A percentile compares a stretch with the other conserved stretches of the same genome.
phyloP scores from a whole-genome alignment of 2,113 vertebrate genomes.

The Carollia perspicillata region DNA sequence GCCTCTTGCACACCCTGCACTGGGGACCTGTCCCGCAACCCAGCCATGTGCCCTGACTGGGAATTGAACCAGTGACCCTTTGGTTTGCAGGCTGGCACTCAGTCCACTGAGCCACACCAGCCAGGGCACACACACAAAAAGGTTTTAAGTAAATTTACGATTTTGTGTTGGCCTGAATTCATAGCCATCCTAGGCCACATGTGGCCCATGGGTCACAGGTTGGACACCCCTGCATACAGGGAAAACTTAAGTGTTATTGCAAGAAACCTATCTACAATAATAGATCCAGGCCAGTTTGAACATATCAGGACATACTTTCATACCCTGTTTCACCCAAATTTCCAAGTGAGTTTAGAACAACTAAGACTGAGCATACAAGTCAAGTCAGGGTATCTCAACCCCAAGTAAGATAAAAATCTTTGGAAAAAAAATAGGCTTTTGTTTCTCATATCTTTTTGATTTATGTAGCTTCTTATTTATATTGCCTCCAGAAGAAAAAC shows the following conservation, averaged over 20 bases:
- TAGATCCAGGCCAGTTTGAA: not conserved
- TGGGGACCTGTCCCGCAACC: too few relatives aligned
- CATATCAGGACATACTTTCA: not conserved
- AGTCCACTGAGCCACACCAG: too few relatives aligned
- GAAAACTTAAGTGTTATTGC: not conserved
- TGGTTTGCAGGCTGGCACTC: too few relatives aligned
- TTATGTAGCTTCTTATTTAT: constrained; percentile 8
- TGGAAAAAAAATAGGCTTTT: not conserved
- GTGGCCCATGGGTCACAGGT: too few relatives aligned
- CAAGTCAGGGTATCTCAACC: not conserved
- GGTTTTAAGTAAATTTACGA: too few relatives aligned
- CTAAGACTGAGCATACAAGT: constrained; percentile 15
- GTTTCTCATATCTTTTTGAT: not conserved
- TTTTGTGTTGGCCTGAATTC: too few relatives aligned
- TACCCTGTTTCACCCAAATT: not conserved
- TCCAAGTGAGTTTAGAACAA: constrained; percentile 23
- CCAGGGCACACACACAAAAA: too few relatives aligned
- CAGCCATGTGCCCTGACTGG: too few relatives aligned
- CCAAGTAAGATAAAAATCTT: constrained; percentile 3
- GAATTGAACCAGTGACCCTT: too few relatives aligned
- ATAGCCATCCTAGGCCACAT: too few relatives aligned
- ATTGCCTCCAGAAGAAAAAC: not conserved
- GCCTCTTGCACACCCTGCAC: too few relatives aligned
- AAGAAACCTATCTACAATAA: constrained; percentile 28
- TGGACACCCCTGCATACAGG: not conserved